A percentile compares a stretch with the other conserved stretches of the same genome.
phyloP scores from a whole-genome alignment of 1,140 invertebrate genomes.

The Mercenaria mercenaria region DNA sequence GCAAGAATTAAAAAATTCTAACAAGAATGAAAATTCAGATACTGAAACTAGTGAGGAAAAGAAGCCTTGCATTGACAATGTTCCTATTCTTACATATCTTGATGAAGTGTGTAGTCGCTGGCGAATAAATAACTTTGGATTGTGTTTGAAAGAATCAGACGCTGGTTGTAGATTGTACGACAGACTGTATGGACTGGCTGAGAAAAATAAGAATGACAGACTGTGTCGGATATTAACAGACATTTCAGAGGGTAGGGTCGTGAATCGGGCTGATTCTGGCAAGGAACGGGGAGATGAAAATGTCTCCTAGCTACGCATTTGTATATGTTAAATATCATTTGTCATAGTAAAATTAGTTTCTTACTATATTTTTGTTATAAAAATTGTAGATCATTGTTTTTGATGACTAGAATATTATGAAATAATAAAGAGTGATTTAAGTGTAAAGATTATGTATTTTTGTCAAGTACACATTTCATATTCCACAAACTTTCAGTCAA shows the following conservation, averaged over 20 bases:
- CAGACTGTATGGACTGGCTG: not conserved
- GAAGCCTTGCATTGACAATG: not conserved
- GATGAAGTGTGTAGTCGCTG: conserved; percentile 45
- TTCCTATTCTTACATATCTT: conserved; percentile 45
- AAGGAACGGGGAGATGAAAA: not conserved
- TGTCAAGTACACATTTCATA: too few relatives aligned
- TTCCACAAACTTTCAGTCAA: too few relatives aligned
- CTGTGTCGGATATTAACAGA: conserved; percentile 50
- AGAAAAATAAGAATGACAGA: conserved; percentile 13
- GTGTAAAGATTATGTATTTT: too few relatives aligned
- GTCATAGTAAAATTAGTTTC: too few relatives aligned
- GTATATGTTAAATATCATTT: too few relatives aligned
- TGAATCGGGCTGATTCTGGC: conserved; percentile 33
- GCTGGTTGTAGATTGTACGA: not conserved
- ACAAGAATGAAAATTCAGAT: not conserved
- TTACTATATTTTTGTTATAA: too few relatives aligned
- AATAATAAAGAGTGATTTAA: too few relatives aligned
- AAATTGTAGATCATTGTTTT: too few relatives aligned
- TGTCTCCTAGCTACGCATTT: not conserved
- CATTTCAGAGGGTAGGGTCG: conserved; percentile 22
- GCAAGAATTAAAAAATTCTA: not conserved
- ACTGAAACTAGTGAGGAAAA: not conserved
- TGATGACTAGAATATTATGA: too few relatives aligned
- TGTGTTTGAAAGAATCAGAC: conserved; percentile 38
- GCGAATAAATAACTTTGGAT: conserved; percentile 42